Base-by-base conservation (phyloP, 1,140 invertebrate species). In the Trypoxylus dichotomus region DNA sequence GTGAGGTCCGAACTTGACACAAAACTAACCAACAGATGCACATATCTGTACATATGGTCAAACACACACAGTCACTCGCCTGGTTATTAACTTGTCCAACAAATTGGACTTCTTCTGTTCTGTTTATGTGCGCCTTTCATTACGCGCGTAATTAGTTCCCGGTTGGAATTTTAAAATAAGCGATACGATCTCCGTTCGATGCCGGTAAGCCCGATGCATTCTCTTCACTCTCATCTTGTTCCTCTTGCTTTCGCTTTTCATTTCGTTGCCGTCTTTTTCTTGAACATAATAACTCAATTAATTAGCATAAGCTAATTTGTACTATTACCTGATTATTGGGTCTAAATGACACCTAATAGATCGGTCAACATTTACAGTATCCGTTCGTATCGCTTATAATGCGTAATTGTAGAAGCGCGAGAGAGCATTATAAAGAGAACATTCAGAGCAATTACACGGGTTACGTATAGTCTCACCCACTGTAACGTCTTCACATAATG, bases 161-260 rank as follows among this genome's bases (percentile, higher is more conserved):
- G 47, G 47, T 54, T 54, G 47, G 47, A 54, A 54, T 54, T 54
- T 54, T 54, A 54, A 54, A 54, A 54, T 54, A 54, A 54, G 47
- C 47, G 47, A 54, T 54, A 54, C 47, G 19, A 54, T 54, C 47
- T 54, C 7, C 47, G 15, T 19, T 54, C 19, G 47, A 8, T 37
- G 32, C 5, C 32, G 47, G 47, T 54, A 54, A n/a, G 6, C 15
- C 15, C 6, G 15, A 54, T 19, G 19, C 47, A 5, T 54, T 15
- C 43, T 47, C 11, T 13, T 13, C n/a, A 54, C 19, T 6, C n/a
- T 13, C 47, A n/a, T 19, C 47, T n/a, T n/a, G 15, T n/a, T 19
- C 19, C 47, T 54, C 47, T 54, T n/a, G 7, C 19, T 19, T 54
- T 6, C 47, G 47, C 19, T 19, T 54, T 19, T n/a, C 5, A 19